These are phyloP conservation scores for Mungos mungo DNA, from an alignment of 2,113 vertebrate species.

Conservation along the genomic window DNA sequence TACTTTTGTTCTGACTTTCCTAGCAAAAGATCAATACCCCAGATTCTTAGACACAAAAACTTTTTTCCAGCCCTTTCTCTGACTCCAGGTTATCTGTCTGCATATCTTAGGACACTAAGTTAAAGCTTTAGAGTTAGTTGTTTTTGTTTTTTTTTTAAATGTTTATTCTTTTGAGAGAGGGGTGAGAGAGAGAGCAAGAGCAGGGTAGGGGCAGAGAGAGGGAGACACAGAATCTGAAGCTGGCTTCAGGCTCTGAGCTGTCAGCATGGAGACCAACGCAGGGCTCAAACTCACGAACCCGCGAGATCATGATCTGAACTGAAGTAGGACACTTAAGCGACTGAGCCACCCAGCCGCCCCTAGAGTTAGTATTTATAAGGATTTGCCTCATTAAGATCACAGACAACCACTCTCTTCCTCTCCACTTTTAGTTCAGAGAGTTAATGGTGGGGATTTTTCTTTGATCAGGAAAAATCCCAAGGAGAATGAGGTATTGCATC, in stretches of 20 bases:
- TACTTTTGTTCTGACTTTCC: not conserved
- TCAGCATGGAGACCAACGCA: no score
- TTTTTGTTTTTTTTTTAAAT: no score
- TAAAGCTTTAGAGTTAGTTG: not conserved
- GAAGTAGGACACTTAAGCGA: no score
- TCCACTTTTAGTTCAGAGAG: slow-evolving; percentile 19
- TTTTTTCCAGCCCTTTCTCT: not conserved
- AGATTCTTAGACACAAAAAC: not conserved
- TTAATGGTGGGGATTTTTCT: not conserved
- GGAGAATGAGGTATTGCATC: not conserved
- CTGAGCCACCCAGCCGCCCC: no score
- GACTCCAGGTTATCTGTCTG: not conserved
- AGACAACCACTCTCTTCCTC: not conserved
- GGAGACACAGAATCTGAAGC: no score
- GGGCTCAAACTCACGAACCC: no score
- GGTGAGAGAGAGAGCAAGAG: no score
- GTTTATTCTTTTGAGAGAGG: no score
- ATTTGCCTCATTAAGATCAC: not conserved
- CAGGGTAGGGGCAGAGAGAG: no score
- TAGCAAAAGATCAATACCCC: not conserved
- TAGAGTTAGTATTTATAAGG: not conserved
- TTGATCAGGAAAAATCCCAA: not conserved
- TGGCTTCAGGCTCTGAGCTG: no score
- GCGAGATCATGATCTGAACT: no score
- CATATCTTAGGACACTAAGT: not conserved